These are phyloP conservation scores for Cheilosia soror DNA, from an alignment of 2,888 invertebrate species.

Conservation along the genomic window DNA sequence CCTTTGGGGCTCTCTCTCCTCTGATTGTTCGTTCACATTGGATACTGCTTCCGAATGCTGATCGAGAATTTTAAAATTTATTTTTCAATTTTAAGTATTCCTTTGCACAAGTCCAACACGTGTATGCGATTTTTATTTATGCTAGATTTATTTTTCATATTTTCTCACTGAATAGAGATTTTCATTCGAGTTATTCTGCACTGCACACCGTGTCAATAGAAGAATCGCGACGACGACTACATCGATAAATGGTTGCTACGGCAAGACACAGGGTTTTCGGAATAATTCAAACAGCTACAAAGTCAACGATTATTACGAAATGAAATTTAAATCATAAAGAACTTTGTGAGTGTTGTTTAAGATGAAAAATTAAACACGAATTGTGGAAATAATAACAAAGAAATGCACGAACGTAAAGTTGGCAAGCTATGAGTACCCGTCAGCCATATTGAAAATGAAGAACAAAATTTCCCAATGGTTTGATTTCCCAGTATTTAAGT, in stretches of 20 bases:
- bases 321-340: conserved; percentile 44
- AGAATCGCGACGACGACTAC: conserved; percentile 63
- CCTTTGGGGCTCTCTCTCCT: conserved; percentile 34
- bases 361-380: conserved; percentile 67
- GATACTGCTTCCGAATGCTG: conserved; percentile 7
- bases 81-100: conserved; percentile 9
- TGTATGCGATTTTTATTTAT: conserved; percentile 18
- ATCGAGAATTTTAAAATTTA: not conserved
- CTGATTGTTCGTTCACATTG: conserved; percentile 10
- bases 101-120: not conserved
- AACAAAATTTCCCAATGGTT: conserved; percentile 60
- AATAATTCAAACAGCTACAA: conserved; percentile 19
- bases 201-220: conserved; percentile 72
- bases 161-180: conserved; percentile 40
- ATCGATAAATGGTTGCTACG: conserved; percentile 20
- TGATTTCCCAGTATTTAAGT: conserved; percentile 59
- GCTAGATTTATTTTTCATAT: conserved; percentile 5
- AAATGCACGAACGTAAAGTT: conserved; percentile 74
- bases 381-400: conserved; percentile 74
- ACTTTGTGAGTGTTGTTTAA: conserved; percentile 37
- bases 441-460: conserved; percentile 76
- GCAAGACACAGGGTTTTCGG: conserved; percentile 35
- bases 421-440: conserved; percentile 73
- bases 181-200: conserved; percentile 41
- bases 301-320: conserved; percentile 27